Base-by-base conservation (phyloP, 2,888 invertebrate genomes). In the Callosobruchus maculatus region DNA sequence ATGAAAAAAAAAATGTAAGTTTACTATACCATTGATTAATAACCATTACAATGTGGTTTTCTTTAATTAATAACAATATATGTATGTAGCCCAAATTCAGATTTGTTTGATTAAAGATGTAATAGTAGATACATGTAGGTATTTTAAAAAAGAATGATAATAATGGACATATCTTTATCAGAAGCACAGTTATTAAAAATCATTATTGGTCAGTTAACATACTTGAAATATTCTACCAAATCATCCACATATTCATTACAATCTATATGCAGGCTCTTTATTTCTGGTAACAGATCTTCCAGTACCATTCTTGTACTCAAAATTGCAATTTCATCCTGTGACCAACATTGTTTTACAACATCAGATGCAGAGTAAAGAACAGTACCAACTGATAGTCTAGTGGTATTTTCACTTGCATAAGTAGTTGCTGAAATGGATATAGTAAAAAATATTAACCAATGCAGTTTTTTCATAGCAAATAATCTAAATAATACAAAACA, bases 231-330 rank as follows among this genome's bases (percentile, higher is more conserved):
- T 2, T 84, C 84, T 0, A 87, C 82, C 20, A 87, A 77, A 75
- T 86, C 85, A 2, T 79, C 79, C 2, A 86, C 81, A 74, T 84
- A 85, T 1, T 82, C 79, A 73, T 86, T 84, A 74, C 84, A 82
- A n/a, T 84, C 81, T 20, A 86, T 80, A 7, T 79, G 78, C 4
- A 86, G 72, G 3, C 80, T 73, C 13, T 81, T 80, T 21, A 82
- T 74, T n/a, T 80, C 78, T 0, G 87, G 87, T 70, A 87, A 77
- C 0, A 86, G 72, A 74, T 86, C 84, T 77, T 86, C 84, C 31
- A 87, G 78, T 18, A 86, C 82, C 82, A 85, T 84, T 70, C 87
- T 80, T 2, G 85, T 83, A 0, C 85, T 85, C n/a, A 87, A 77
- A n/a, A 87, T 73, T 0, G 86, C 85, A 0, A 86, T 76, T 74